Conservation (phyloP, 2,113 vertebrate genomes). For the Brachypodius melanocephalos region DNA sequence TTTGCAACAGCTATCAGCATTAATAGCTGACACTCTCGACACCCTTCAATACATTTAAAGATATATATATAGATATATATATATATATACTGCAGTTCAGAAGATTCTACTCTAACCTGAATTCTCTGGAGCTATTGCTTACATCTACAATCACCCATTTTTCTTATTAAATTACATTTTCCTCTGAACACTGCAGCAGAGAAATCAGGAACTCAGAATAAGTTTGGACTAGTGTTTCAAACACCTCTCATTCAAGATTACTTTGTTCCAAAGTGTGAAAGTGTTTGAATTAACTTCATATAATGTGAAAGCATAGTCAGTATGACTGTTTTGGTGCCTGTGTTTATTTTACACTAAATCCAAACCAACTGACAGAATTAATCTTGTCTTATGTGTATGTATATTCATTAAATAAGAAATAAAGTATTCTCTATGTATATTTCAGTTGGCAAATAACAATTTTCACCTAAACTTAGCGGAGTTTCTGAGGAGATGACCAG, state of each 20-base stretch:
- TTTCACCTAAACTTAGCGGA: neutral
- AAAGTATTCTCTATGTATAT: neutral
- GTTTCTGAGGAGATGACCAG: neutral
- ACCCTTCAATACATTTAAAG: neutral
- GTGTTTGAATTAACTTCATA: neutral
- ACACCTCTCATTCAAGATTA: neutral
- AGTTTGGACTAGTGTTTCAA: neutral
- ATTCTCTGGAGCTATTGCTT: neutral
- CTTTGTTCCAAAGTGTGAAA: neutral
- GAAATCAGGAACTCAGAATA: neutral
- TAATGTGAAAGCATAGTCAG: neutral
- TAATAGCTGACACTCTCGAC: neutral
- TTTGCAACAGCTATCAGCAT: neutral
- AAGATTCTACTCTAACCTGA: neutral
- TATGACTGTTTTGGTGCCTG: fast-evolving
- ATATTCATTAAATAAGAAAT: neutral
- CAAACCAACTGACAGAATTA: neutral
- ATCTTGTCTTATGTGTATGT: neutral
- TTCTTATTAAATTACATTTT: neutral
- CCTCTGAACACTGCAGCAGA: neutral
- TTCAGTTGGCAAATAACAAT: neutral
- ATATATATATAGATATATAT: no score
- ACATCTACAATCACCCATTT: neutral
- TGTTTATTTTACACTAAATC: neutral
- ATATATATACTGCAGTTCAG: neutral